Evolutionary conservation across 2,113 vertebrate species (phyloP), one percentile per base, ranked within the genome.

Genomic region (Oenanthe melanoleuca): DNA sequence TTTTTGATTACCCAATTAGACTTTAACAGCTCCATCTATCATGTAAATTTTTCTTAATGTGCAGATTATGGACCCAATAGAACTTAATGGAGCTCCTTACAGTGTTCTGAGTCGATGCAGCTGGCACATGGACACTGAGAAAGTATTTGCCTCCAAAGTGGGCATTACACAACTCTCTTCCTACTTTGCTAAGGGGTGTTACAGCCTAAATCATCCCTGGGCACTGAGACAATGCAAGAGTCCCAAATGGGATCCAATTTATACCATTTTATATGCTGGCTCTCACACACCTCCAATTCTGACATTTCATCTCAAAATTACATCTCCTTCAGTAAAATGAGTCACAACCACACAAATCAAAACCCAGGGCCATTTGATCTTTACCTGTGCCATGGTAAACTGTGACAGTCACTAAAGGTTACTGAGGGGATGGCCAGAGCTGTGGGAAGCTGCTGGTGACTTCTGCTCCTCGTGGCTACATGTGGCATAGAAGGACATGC

Each of bases 1-100:
- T 95, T 97, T 96, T 96, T 97, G 96, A 97, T 96, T 97, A 97
- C 93, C 81, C 93, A 95, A 96, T 97, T 97, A 96, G 93, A 97
- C 74, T 95, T 94, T 95, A 95, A 97, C 91, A 95, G 95, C 93
- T 94, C 87, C 91, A 97, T 97, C 94, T 96, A 96, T 97, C 94
- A 95, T 73, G 93, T 95, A 96, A 95, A 97, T 96, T 96, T 96
- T 95, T 96, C 87, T 94, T 96, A 96, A 97, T 93, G 92, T 60
- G 94, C 59, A 93, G 93, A 95, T 96, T 97, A 97, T 97, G 93
- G 95, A 97, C 96, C 95, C 89, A 96, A 88, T 73, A 97, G 96
- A 96, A 97, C 94, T 96, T 97, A 96, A 97, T 93, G 92, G 94
- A 96, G 89, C 95, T 94, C 94, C 96, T 96, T 88, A 96, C 81